phyloP scores from a whole-genome alignment of 2,888 invertebrate species.

The Seira ritae region DNA sequence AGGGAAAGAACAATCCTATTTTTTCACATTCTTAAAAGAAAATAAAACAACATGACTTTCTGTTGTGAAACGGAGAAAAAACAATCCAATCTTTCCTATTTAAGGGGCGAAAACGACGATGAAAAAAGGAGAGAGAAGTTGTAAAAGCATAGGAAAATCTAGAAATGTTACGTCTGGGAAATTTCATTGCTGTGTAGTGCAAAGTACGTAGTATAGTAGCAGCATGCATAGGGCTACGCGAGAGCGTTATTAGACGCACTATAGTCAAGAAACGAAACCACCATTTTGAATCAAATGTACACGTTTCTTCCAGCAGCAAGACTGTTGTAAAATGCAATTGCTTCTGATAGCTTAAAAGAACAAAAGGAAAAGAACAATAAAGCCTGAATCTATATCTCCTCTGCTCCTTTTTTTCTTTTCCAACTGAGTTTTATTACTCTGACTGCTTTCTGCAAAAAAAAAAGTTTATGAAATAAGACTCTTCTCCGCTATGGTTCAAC shows the following conservation, averaged over 20 bases:
- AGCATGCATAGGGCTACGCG: too few species aligned
- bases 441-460: too few species aligned
- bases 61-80: too few species aligned
- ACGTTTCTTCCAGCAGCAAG: constrained; percentile 16
- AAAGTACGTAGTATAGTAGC: too few species aligned
- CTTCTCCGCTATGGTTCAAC: too few species aligned
- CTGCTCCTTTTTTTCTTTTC: constrained; percentile 25
- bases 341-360: constrained; percentile 34
- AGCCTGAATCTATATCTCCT: constrained; percentile 22
- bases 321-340: constrained; percentile 55
- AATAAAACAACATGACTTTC: too few species aligned
- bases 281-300: constrained; percentile 42
- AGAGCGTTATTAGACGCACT: too few species aligned
- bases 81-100: constrained; percentile 27
- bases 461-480: too few species aligned
- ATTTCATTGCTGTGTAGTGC: constrained; percentile 40
- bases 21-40: constrained; percentile 10
- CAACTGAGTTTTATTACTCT: constrained; percentile 47
- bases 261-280: too few species aligned
- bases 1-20: not conserved
- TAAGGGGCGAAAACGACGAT: too few species aligned
- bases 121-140: constrained; percentile 4
- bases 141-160: constrained; percentile 3
- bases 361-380: constrained; percentile 48
- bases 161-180: constrained; percentile 58